phyloP scores from a whole-genome alignment of 2,113 vertebrate genomes.

The Reinhardtius hippoglossoides region DNA sequence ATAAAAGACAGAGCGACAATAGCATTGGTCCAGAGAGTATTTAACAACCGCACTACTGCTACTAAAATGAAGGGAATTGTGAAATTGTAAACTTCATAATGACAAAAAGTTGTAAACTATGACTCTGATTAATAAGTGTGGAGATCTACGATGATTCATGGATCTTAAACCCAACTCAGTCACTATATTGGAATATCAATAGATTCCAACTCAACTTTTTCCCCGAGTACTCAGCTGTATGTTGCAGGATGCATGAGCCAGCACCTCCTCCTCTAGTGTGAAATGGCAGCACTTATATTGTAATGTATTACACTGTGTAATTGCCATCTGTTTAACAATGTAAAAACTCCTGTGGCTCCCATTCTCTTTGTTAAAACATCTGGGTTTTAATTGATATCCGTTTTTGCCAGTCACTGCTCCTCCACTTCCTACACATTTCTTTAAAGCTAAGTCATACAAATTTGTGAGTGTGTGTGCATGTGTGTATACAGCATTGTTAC shows the following conservation, averaged over 20 bases:
- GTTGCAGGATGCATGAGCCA: conserved; percentile 33
- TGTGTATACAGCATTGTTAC: conserved; percentile 31
- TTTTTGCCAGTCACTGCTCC: conserved; percentile 27
- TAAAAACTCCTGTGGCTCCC: conserved; percentile 5
- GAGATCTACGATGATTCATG: neutral
- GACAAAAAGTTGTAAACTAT: neutral
- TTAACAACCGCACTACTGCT: too few relatives aligned
- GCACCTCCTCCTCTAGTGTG: conserved; percentile 9
- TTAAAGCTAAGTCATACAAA: conserved; percentile 38
- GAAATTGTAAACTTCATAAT: neutral
- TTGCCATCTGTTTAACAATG: conserved; percentile 49
- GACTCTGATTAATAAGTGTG: neutral
- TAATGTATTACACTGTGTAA: conserved; percentile 38
- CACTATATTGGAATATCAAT: neutral
- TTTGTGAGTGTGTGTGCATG: conserved; percentile 1
- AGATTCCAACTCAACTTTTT: neutral
- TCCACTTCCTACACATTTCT: conserved; percentile 41
- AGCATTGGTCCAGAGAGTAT: too few relatives aligned
- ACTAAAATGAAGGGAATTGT: neutral
- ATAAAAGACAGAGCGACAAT: too few relatives aligned
- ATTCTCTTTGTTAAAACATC: conserved; percentile 66
- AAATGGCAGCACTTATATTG: conserved; percentile 43
- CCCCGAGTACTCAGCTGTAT: conserved; percentile 4
- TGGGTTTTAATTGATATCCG: conserved; percentile 55
- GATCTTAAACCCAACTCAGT: neutral